These are phyloP conservation scores for Bunonema sp. DNA, from an alignment of 2,888 invertebrate species.

Conservation along the genomic window DNA sequence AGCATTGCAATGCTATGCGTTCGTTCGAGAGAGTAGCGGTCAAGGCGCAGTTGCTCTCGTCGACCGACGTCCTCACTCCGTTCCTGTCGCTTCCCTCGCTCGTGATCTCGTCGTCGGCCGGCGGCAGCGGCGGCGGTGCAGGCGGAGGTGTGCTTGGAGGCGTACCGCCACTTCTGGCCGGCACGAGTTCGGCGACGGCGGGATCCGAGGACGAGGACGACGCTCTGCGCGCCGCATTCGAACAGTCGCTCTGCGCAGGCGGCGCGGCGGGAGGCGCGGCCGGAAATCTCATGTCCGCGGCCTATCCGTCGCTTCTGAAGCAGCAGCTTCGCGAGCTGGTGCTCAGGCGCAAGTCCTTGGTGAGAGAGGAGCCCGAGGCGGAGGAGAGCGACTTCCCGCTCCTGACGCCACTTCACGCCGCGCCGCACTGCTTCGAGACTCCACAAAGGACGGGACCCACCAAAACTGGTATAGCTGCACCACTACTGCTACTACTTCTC, in stretches of 20 bases:
- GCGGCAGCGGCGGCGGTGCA: too few relatives aligned
- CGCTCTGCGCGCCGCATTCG: slow-evolving; percentile 7
- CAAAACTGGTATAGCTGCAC: too few relatives aligned
- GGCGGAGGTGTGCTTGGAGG: too few relatives aligned
- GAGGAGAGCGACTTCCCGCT: too few relatives aligned
- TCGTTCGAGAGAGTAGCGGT: neutral
- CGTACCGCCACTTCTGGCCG: too few relatives aligned
- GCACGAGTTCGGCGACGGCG: too few relatives aligned
- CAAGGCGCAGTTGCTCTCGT: neutral
- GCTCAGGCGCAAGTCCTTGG: slow-evolving; percentile 22
- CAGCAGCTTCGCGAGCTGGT: slow-evolving; percentile 39
- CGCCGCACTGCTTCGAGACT: too few relatives aligned
- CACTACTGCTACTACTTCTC: too few relatives aligned
- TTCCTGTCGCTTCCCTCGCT: slow-evolving; percentile 40
- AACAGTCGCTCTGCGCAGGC: neutral
- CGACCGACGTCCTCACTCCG: slow-evolving; percentile 13
- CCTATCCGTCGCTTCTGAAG: slow-evolving; percentile 36
- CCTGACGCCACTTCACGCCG: too few relatives aligned
- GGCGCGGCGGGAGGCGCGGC: slow-evolving; percentile 4
- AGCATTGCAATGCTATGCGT: neutral
- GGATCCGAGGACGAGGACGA: too few relatives aligned
- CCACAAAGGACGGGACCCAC: too few relatives aligned
- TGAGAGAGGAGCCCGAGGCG: slow-evolving; percentile 42
- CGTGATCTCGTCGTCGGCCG: too few relatives aligned
- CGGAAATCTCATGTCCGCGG: slow-evolving; percentile 15